Percentiles rank a stretch among this genome's conserved stretches.
Conservation (phyloP, 2,113 vertebrate genomes). For the Thermophis baileyi region DNA sequence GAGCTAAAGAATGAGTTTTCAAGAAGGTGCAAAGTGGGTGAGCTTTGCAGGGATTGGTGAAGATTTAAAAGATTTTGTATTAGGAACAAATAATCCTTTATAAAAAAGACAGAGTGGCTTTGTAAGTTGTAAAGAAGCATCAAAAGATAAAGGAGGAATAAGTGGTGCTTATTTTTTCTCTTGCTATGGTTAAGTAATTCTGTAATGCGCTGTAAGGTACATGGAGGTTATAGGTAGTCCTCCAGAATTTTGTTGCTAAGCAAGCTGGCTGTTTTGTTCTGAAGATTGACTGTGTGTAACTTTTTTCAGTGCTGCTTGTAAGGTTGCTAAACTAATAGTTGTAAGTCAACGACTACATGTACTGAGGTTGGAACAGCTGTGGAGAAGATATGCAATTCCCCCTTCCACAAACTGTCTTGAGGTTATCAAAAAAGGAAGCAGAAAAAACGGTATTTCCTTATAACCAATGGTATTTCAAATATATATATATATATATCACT, state of each 20-base stretch:
- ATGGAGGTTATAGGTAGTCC: not conserved
- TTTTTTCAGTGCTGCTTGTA: not conserved
- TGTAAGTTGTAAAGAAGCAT: not conserved
- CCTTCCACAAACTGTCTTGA: not conserved
- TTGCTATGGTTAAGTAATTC: not conserved
- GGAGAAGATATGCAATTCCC: not conserved
- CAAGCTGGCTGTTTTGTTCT: not conserved
- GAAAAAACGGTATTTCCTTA: not conserved
- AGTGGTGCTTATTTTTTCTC: not conserved
- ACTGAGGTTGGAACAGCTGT: not conserved
- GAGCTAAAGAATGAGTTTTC: not conserved
- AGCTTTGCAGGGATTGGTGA: not conserved
- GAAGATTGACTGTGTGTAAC: not conserved
- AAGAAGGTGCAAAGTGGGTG: not conserved
- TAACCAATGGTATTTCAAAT: too few relatives aligned
- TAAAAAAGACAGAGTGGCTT: conserved; percentile 19
- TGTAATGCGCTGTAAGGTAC: not conserved
- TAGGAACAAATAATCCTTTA: conserved; percentile 15
- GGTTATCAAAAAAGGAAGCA: not conserved
- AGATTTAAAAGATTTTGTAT: conserved; percentile 10
- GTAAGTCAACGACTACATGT: too few relatives aligned
- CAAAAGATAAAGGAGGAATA: not conserved
- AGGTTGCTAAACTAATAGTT: too few relatives aligned
- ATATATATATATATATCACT: too few relatives aligned
- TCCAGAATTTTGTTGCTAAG: too few relatives aligned